These are phyloP conservation scores for Nematopogon swammerdamellus DNA, from an alignment of 2,888 invertebrate species.

Conservation along the genomic window DNA sequence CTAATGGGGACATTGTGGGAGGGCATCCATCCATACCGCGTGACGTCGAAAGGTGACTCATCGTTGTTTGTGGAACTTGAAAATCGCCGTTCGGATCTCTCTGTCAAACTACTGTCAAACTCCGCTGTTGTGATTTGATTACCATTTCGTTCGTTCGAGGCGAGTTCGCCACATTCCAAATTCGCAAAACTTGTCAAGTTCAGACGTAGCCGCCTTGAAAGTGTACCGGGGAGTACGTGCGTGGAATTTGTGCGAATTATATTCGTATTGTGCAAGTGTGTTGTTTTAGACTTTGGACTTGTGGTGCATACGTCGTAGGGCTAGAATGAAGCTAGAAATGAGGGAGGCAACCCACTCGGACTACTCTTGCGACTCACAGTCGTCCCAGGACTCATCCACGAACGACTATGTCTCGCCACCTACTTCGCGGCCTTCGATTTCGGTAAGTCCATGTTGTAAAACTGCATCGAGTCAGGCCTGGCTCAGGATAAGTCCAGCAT, in stretches of 20 bases:
- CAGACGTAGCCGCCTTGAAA: too few relatives aligned
- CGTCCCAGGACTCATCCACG: conserved; percentile 55
- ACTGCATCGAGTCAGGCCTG: too few relatives aligned
- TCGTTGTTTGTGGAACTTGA: background rate
- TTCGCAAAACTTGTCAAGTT: too few relatives aligned
- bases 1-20: background rate
- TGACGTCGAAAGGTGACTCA: background rate
- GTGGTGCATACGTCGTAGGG: background rate
- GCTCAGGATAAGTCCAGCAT: too few relatives aligned
- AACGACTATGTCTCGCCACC: conserved; percentile 41
- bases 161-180: too few relatives aligned
- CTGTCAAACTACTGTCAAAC: background rate
- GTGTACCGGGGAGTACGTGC: too few relatives aligned
- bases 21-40: background rate
- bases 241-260: too few relatives aligned
- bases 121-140: background rate
- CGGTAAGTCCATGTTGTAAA: conserved; percentile 40
- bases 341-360: conserved; percentile 62
- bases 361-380: conserved; percentile 59
- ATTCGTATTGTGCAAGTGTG: too few relatives aligned
- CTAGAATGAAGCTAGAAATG: conserved; percentile 57
- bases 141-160: too few relatives aligned
- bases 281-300: background rate
- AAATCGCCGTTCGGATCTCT: background rate
- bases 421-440: conserved; percentile 30